Conservation (phyloP, 64 coral and sea anemone species). For the Stichodactyla helianthus region DNA sequence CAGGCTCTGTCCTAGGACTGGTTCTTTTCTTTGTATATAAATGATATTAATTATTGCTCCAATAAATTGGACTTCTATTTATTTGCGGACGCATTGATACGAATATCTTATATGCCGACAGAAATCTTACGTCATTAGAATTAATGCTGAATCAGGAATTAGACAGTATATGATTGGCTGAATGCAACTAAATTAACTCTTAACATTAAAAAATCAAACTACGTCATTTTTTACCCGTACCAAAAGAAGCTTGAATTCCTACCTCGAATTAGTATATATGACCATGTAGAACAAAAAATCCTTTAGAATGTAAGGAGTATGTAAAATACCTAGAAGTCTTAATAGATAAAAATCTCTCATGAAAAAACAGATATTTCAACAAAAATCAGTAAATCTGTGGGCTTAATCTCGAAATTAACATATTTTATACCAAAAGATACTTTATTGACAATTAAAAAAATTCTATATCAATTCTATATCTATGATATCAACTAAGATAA, state of each 20-base stretch:
- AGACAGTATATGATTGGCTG: too few species aligned
- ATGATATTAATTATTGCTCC: too few species aligned
- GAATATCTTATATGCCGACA: too few species aligned
- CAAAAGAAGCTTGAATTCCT: neutral
- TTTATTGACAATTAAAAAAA: slow-evolving; percentile 15
- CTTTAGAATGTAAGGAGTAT: neutral
- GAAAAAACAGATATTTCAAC: neutral
- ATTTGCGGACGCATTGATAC: too few species aligned
- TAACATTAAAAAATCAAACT: slow-evolving; percentile 12
- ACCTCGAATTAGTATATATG: neutral
- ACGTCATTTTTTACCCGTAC: neutral
- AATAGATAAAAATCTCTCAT: neutral
- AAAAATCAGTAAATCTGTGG: neutral
- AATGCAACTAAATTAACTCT: neutral
- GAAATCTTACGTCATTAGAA: too few species aligned
- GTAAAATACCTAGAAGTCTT: neutral
- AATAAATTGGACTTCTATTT: too few species aligned
- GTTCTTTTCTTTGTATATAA: too few species aligned
- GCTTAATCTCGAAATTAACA: neutral
- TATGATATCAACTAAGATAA: too few species aligned
- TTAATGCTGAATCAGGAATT: too few species aligned
- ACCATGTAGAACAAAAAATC: neutral
- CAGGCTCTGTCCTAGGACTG: too few species aligned
- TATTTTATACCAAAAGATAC: neutral
- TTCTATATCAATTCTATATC: neutral